Percentiles rank a stretch among this genome's conserved stretches.
Conservation (phyloP, 35 echinoderm and acorn worm species). For the Lytechinus pictus region DNA sequence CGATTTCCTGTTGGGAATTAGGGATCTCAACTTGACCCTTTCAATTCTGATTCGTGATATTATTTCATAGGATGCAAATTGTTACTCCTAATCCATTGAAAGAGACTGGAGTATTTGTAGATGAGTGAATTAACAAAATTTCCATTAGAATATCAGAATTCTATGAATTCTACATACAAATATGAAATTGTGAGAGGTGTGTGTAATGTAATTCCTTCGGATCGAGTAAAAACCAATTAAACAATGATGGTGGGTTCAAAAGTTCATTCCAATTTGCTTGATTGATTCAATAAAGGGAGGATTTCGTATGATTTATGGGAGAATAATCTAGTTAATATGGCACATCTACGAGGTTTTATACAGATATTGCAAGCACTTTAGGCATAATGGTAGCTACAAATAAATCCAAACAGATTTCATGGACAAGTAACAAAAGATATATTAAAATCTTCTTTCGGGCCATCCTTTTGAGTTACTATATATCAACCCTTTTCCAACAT, state of each 20-base stretch:
- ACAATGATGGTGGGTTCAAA: neutral
- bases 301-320: neutral
- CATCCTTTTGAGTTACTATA: neutral
- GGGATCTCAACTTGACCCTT: neutral
- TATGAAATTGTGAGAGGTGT: neutral
- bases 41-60: neutral
- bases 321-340: neutral
- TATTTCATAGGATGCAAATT: neutral
- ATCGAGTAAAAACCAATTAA: neutral
- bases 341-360: neutral
- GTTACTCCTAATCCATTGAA: neutral
- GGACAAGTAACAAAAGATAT: neutral
- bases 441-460: neutral
- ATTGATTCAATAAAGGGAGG: neutral
- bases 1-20: neutral
- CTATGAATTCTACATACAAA: neutral
- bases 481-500: neutral
- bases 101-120: neutral
- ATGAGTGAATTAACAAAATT: neutral
- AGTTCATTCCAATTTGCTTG: neutral
- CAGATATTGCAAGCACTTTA: neutral
- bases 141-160: neutral
- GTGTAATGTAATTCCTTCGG: neutral
- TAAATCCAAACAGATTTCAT: neutral
- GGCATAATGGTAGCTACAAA: neutral